Evolutionary conservation across 2,113 vertebrate genomes (phyloP), one percentile per base, ranked within the genome.

Genomic region (Malurus alboscapulatus): DNA sequence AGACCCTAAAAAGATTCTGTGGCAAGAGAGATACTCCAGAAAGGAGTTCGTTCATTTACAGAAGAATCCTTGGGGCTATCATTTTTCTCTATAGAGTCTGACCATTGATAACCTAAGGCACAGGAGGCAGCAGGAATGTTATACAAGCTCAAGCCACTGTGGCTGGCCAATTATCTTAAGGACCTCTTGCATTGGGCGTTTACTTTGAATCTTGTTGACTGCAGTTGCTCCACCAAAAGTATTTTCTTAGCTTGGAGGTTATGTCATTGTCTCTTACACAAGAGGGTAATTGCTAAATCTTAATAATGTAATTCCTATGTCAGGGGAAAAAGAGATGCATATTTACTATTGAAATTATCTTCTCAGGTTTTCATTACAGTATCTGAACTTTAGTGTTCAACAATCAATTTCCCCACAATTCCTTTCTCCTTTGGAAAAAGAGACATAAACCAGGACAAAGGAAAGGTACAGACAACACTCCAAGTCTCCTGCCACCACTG

Each of bases 391-490:
- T 57, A 45, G 24, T 72, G 55, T 34, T 71, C 24, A 84, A 66
- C 1, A 50, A 7, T 42, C 24, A 42, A 79, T 69, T 53, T 53
- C 12, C 22, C 12, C 10, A 47, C 4, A 80, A 11, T 38, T 38
- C 38, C 38, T 38, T 38, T 38, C 38, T 38, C 44, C 17, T 85
- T 45, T 26, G 26, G 30, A 68, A 74, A 80, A 58, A 63, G 4
- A 27, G 9, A 27, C 0, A 2, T 32, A 50, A 87, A 89, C n/a
- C 32, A 67, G 38, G 36, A 80, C 25, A 59, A 0, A 1, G 25
- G 45, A 75, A 77, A 71, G 7, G 53, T 58, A 74, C 12, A 58
- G 36, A 69, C 11, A 71, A 76, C 6, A 65, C 36, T 8, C 3
- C 13, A 15, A 45, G 29, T 21, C 45, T 72, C 32, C 65, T 68